phyloP scores from a whole-genome alignment of 2,797 vertebrate genomes.

The Siniperca undulata region DNA sequence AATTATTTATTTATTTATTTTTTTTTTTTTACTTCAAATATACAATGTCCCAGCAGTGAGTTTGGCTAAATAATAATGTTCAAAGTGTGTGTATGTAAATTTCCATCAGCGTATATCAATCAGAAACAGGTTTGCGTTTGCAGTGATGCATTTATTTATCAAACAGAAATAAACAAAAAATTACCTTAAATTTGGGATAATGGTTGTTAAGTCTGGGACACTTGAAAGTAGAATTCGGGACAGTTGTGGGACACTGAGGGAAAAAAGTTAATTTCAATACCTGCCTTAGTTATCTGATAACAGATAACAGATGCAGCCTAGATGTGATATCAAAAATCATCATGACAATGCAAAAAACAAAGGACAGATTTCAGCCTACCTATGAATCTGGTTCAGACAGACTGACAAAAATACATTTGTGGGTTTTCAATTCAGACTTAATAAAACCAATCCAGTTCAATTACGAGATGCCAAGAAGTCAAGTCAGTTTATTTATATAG shows the following conservation, averaged over 20 bases:
- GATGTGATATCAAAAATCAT: neutral
- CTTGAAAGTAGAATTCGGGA: constrained; percentile 5
- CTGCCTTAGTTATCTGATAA: neutral
- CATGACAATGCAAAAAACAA: neutral
- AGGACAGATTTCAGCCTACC: neutral
- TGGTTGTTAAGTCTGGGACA: neutral
- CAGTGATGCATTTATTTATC: neutral
- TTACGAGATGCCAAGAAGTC: neutral
- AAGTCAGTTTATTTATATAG: too few species aligned
- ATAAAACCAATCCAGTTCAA: too few species aligned
- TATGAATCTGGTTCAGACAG: neutral
- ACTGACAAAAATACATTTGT: neutral
- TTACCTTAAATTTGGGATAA: neutral
- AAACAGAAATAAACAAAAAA: neutral
- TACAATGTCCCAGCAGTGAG: neutral
- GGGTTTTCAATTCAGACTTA: neutral
- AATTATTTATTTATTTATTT: too few species aligned
- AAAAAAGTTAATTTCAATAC: neutral
- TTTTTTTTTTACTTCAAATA: too few species aligned
- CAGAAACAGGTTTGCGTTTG: too few species aligned
- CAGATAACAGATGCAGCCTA: neutral
- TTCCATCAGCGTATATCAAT: too few species aligned
- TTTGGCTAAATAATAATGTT: too few species aligned
- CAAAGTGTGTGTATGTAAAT: too few species aligned
- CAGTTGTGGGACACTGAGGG: neutral